Percentiles rank a stretch among this genome's conserved stretches.
These are phyloP conservation scores for Epizoanthus scotinus DNA, from an alignment of 92 coral and sea anemone species.

Conservation along the genomic window DNA sequence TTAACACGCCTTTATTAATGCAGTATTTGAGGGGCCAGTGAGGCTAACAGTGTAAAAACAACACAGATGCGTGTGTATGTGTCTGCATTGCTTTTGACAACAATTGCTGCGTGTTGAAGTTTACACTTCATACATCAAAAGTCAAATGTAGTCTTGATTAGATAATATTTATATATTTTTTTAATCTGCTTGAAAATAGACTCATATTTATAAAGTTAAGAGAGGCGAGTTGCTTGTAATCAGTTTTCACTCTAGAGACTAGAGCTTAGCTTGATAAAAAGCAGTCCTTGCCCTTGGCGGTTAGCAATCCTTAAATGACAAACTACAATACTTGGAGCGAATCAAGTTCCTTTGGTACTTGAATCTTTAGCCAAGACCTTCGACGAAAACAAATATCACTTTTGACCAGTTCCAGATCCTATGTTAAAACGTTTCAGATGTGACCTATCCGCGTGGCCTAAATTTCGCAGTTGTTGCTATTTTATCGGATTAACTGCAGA, in stretches of 20 bases:
- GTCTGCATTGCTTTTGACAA: not conserved
- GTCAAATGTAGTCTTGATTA: not conserved
- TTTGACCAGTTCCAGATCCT: no score
- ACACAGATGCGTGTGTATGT: not conserved
- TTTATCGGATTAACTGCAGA: constrained; percentile 13
- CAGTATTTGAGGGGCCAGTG: not conserved
- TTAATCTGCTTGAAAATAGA: not conserved
- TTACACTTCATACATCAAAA: not conserved
- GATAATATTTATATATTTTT: no score
- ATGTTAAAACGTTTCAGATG: no score
- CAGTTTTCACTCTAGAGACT: constrained; percentile 12
- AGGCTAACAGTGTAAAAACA: not conserved
- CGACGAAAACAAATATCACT: not conserved
- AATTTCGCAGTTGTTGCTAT: not conserved
- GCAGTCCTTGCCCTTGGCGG: constrained; percentile 35
- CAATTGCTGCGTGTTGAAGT: not conserved
- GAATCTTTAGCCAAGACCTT: not conserved
- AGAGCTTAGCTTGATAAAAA: constrained; percentile 20
- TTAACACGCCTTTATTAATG: constrained; percentile 10
- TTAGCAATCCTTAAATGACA: constrained; percentile 22
- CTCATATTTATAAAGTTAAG: not conserved
- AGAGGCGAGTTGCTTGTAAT: constrained; percentile 10
- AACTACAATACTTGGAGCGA: constrained; percentile 11
- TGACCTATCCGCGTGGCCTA: not conserved
- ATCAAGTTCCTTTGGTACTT: constrained; percentile 3